A percentile compares a stretch with the other conserved stretches of the same genome.
Conservation (phyloP, 2,113 vertebrate species). For the Benitochromis conjunctus region DNA sequence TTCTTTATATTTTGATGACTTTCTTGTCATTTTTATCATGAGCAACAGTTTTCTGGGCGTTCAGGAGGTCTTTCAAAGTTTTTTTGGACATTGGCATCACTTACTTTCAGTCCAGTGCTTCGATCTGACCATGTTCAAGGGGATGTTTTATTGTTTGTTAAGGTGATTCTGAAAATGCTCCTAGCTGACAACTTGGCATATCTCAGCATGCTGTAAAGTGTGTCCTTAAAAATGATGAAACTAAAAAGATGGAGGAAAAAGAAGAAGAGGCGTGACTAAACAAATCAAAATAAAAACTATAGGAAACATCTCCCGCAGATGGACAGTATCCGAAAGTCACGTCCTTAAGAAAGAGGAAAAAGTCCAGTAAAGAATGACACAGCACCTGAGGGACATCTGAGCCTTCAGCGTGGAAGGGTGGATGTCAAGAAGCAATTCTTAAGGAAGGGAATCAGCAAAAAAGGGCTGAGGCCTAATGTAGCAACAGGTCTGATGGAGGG, state of each 20-base stretch:
- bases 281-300: not conserved
- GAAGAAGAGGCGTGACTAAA: not conserved
- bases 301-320: not conserved
- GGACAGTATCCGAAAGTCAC: not conserved
- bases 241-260: not conserved
- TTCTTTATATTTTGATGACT: not conserved
- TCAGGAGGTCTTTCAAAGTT: not conserved
- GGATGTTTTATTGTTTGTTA: not conserved
- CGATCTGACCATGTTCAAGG: not conserved
- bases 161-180: not conserved
- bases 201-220: not conserved
- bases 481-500: not conserved
- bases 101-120: not conserved
- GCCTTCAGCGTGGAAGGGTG: not conserved
- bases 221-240: not conserved
- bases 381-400: not conserved
- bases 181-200: not conserved
- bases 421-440: accelerated
- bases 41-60: not conserved
- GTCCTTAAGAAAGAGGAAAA: not conserved
- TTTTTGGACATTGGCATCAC: not conserved
- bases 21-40: not conserved
- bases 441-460: not conserved
- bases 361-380: not conserved
- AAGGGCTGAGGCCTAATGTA: not conserved